Conservation (phyloP, 1,140 invertebrate genomes). For the Argopecten irradians region DNA sequence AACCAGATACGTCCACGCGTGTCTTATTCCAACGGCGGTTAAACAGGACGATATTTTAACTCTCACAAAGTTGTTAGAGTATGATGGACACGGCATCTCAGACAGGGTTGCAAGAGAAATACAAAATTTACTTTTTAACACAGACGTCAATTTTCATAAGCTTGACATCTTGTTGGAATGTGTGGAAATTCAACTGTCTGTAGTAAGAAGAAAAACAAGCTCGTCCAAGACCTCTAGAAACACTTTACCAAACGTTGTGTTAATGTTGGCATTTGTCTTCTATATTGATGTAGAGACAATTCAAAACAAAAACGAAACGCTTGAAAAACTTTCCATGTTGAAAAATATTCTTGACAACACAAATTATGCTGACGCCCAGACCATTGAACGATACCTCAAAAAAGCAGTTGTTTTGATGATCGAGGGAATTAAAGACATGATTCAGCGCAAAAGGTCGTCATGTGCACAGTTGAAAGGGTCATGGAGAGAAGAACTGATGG, state of each 20-base stretch:
- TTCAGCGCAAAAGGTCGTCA: neutral
- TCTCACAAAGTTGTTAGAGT: neutral
- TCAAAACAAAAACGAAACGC: neutral
- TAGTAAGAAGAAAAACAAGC: neutral
- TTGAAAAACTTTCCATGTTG: neutral
- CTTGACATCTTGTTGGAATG: neutral
- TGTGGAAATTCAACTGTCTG: neutral
- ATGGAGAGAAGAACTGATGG: neutral
- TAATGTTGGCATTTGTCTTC: neutral
- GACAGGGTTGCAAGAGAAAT: neutral
- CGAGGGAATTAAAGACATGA: neutral
- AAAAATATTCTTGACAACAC: neutral
- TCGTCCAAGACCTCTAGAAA: neutral
- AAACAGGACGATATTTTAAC: neutral
- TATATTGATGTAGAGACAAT: neutral
- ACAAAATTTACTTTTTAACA: neutral
- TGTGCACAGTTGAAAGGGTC: neutral
- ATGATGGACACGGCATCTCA: neutral
- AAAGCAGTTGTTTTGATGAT: neutral
- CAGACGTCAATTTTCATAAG: neutral
- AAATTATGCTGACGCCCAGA: neutral
- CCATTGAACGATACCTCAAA: neutral
- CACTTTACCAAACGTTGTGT: neutral
- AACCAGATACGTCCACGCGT: neutral
- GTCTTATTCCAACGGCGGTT: neutral